phyloP scores from a whole-genome alignment of 2,113 vertebrate species.

The Hymenochirus boettgeri region DNA sequence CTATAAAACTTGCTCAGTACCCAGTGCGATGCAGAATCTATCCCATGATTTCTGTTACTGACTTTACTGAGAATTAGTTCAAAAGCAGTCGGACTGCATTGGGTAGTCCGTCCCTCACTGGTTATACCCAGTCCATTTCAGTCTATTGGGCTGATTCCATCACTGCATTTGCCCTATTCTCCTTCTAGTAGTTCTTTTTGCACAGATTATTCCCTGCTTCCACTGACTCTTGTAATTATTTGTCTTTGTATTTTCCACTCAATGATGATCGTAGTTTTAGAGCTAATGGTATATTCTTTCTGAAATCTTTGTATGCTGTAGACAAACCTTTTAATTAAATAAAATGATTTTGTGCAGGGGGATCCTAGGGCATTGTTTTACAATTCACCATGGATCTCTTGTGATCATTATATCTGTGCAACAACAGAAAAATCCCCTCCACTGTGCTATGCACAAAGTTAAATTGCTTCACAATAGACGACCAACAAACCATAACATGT shows the following conservation, averaged over 20 bases:
- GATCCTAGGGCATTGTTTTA: conserved; percentile 22
- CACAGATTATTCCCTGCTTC: too few relatives aligned
- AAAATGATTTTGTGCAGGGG: conserved; percentile 21
- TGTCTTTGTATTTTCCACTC: conserved; percentile 20
- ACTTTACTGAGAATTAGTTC: too few relatives aligned
- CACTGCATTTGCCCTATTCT: too few relatives aligned
- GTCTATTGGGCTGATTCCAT: too few relatives aligned
- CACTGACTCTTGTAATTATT: neutral
- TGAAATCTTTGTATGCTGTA: conserved; percentile 19
- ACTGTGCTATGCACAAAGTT: neutral
- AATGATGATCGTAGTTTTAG: conserved; percentile 26
- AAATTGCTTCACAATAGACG: neutral
- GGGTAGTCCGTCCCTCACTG: too few relatives aligned
- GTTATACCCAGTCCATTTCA: too few relatives aligned
- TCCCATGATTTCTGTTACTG: too few relatives aligned
- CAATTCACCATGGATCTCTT: neutral
- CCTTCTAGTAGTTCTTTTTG: too few relatives aligned
- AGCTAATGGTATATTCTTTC: conserved; percentile 29
- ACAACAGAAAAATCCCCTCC: neutral
- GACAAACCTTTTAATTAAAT: conserved; percentile 26
- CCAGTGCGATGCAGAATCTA: too few relatives aligned
- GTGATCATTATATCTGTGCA: neutral
- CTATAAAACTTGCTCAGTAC: too few relatives aligned
- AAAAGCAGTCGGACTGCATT: too few relatives aligned
- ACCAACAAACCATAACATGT: neutral